phyloP scores from a whole-genome alignment of 2,113 vertebrate species.

The Lasiurus cinereus region DNA sequence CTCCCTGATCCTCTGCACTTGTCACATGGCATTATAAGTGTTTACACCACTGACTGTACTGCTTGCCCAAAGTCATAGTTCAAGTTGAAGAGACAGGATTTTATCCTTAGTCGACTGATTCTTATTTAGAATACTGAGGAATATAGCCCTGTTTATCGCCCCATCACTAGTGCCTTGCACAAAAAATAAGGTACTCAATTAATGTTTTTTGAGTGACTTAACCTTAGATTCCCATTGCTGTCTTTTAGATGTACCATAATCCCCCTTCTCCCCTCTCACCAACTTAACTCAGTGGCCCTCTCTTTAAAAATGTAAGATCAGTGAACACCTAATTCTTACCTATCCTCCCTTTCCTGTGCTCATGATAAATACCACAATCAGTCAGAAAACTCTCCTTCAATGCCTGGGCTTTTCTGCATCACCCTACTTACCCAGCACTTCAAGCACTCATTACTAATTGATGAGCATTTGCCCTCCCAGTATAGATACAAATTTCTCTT shows the following conservation, averaged over 20 bases:
- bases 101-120: neutral
- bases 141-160: neutral
- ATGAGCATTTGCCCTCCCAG: neutral
- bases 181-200: neutral
- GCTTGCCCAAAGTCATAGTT: neutral
- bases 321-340: neutral
- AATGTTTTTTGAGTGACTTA: neutral
- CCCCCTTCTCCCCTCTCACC: neutral
- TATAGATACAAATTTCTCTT: slow-evolving; percentile 25
- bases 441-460: too few relatives aligned
- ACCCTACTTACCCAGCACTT: neutral
- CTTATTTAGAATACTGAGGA: neutral
- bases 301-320: neutral
- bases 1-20: neutral
- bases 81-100: neutral
- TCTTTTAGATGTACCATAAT: neutral
- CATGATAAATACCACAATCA: neutral
- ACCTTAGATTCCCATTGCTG: neutral
- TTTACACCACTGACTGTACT: neutral
- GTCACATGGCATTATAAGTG: neutral
- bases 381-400: neutral
- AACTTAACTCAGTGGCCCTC: neutral
- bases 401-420: neutral
- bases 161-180: neutral
- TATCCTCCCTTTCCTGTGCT: neutral